Percentiles rank a stretch among this genome's conserved stretches.
Evolutionary conservation across 2,888 invertebrate species (phyloP).

Genomic region (Agonum fuliginosum): DNA sequence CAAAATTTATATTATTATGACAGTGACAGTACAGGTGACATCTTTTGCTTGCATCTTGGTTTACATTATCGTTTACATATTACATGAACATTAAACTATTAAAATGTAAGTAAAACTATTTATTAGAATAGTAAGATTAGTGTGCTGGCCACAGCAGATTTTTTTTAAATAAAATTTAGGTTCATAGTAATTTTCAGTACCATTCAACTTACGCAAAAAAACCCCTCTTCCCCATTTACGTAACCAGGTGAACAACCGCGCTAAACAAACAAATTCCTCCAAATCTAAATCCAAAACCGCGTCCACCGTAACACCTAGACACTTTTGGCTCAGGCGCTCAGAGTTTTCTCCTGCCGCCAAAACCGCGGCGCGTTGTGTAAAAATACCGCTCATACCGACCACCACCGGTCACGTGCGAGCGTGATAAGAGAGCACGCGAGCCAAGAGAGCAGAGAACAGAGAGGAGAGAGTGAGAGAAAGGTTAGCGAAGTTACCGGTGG

Average conservation of each 20-base stretch:
- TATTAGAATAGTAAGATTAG: no score
- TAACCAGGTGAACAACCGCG: slow-evolving; percentile 4
- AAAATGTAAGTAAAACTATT: no score
- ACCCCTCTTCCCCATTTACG: neutral
- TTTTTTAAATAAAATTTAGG: no score
- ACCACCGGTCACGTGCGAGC: slow-evolving; percentile 30
- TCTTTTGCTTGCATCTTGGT: no score
- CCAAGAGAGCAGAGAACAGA: slow-evolving; percentile 14
- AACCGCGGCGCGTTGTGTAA: neutral
- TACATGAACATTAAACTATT: no score
- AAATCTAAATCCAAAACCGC: slow-evolving; percentile 10
- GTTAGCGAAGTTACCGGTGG: slow-evolving; percentile 52
- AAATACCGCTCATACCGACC: slow-evolving; percentile 1
- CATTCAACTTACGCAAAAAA: neutral
- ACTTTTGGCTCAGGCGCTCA: neutral
- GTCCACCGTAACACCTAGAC: neutral
- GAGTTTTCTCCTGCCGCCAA: neutral
- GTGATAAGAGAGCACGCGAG: slow-evolving; percentile 28
- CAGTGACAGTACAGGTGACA: no score
- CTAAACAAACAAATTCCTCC: neutral
- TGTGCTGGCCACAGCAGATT: no score
- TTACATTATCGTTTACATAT: no score
- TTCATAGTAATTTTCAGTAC: no score
- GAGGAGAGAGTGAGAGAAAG: slow-evolving; percentile 40
- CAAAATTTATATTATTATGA: no score